These are phyloP conservation scores for Brachypodius melanocephalos DNA, from an alignment of 2,113 vertebrate species.

Conservation along the genomic window DNA sequence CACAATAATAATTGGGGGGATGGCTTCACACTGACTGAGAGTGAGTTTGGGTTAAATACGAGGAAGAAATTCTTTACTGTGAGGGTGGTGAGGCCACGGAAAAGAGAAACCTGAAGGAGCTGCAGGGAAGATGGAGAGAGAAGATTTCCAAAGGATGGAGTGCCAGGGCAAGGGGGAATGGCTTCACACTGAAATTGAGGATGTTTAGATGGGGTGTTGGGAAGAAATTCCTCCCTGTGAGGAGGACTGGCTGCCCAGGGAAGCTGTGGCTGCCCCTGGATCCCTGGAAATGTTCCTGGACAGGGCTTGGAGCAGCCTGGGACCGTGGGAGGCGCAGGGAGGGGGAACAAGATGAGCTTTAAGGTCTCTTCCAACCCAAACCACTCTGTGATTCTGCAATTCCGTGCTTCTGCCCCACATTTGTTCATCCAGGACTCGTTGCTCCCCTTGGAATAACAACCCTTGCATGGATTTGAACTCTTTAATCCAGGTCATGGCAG, in stretches of 20 bases:
- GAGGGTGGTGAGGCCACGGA: neutral
- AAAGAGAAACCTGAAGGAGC: neutral
- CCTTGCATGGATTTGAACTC: neutral
- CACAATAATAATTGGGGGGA: neutral
- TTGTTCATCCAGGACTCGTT: neutral
- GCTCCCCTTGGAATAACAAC: neutral
- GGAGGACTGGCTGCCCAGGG: neutral
- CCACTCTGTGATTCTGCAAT: fast-evolving
- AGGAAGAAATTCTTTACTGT: neutral
- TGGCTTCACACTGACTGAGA: neutral
- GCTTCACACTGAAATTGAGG: neutral
- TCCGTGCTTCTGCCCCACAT: fast-evolving
- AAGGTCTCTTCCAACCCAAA: neutral
- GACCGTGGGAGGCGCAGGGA: neutral
- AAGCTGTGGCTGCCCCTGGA: neutral
- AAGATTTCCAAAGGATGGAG: neutral
- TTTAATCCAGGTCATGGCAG: fast-evolving
- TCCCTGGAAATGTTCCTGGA: neutral
- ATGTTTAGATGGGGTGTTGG: neutral
- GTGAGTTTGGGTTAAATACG: neutral
- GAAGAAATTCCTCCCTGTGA: neutral
- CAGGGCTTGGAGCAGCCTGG: neutral
- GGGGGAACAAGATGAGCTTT: neutral
- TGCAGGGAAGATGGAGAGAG: neutral
- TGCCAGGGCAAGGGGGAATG: neutral